These are phyloP conservation scores for Drosophila neoperkinsi DNA, from an alignment of 2,888 invertebrate species.

Conservation along the genomic window DNA sequence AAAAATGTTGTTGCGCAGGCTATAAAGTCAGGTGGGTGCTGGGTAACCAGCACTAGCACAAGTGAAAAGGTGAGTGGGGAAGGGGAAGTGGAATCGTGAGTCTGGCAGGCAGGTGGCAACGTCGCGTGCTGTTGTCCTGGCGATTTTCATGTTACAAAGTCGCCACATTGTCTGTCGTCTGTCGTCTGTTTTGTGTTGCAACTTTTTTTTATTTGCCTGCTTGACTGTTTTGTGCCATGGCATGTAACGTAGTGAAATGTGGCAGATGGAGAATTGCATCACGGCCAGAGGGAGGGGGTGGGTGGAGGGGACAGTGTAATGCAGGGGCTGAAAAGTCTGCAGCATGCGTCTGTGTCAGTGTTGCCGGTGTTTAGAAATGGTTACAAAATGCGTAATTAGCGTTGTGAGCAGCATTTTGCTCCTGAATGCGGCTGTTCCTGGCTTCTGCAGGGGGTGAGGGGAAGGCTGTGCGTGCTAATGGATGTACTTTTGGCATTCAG, in stretches of 20 bases:
- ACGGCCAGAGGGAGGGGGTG: too few species aligned
- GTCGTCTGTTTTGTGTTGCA: constrained; percentile 60
- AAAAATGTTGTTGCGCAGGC: constrained; percentile 72
- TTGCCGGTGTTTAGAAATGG: constrained; percentile 69
- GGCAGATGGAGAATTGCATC: constrained; percentile 8
- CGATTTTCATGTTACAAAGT: constrained; percentile 79
- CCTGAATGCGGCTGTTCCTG: constrained; percentile 9
- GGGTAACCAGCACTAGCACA: neutral
- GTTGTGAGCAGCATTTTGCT: constrained; percentile 64
- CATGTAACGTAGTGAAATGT: constrained; percentile 23
- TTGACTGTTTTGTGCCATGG: constrained; percentile 33
- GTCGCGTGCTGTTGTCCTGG: constrained; percentile 72
- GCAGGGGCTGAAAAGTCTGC: constrained; percentile 16
- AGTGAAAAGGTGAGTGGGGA: neutral
- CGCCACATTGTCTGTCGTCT: constrained; percentile 76
- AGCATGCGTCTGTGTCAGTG: constrained; percentile 39
- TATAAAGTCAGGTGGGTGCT: constrained; percentile 72
- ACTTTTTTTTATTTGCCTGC: constrained; percentile 44
- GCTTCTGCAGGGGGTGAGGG: neutral
- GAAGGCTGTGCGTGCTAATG: constrained; percentile 38
- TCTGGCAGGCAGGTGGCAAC: constrained; percentile 52
- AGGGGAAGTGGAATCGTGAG: neutral
- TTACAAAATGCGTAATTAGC: constrained; percentile 79
- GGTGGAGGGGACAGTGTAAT: neutral
- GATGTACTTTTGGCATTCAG: constrained; percentile 40